Conservation (phyloP, 2,797 vertebrate genomes). For the Apodemus agrarius region DNA sequence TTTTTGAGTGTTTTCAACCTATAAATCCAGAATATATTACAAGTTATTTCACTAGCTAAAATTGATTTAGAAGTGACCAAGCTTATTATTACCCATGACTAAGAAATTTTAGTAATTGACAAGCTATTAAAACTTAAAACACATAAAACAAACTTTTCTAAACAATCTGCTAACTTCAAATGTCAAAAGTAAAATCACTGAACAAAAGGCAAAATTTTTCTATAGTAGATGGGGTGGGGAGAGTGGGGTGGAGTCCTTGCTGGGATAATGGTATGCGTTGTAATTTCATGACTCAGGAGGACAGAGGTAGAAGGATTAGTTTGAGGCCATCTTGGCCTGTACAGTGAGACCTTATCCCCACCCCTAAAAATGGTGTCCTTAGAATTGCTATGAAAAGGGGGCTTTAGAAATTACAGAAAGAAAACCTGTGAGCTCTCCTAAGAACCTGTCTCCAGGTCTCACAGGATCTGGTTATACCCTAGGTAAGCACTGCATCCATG, state of each 20-base stretch:
- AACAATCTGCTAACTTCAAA: slow-evolving; percentile 30
- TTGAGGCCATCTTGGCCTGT: not conserved
- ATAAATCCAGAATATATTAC: slow-evolving; percentile 30
- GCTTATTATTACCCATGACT: slow-evolving; percentile 14
- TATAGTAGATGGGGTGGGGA: not conserved
- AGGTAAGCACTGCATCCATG: not conserved
- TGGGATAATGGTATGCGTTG: too few species aligned
- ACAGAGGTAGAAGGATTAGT: not conserved
- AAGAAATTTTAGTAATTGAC: slow-evolving; percentile 23
- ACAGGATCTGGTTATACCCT: not conserved
- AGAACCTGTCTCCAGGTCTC: slow-evolving; percentile 19
- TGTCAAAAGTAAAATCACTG: not conserved
- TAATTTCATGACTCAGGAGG: not conserved
- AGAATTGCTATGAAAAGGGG: not conserved
- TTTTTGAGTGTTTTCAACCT: slow-evolving; percentile 41
- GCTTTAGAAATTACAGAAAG: not conserved
- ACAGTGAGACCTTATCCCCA: not conserved
- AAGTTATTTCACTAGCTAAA: slow-evolving; percentile 3
- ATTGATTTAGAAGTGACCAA: slow-evolving; percentile 24
- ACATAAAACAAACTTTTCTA: slow-evolving; percentile 55
- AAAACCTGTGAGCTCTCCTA: slow-evolving; percentile 22
- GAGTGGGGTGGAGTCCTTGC: not conserved
- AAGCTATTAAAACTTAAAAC: slow-evolving; percentile 40
- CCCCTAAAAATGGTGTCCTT: not conserved
- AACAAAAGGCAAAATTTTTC: not conserved